These are phyloP conservation scores for Echinometra lucunter DNA, from an alignment of 53 echinoderm and acorn worm genomes.

Conservation along the genomic window DNA sequence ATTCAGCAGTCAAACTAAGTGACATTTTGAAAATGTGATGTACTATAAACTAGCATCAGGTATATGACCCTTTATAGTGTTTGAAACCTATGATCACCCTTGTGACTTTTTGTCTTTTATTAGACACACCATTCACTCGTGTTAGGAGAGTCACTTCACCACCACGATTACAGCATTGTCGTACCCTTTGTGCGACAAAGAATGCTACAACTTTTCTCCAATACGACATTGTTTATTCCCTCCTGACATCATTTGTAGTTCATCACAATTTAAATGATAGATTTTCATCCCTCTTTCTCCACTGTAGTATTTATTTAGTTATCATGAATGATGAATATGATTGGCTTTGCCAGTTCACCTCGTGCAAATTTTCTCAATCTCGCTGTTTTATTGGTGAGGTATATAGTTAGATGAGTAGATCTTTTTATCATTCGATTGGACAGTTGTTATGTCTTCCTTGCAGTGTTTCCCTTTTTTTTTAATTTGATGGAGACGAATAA, in stretches of 20 bases:
- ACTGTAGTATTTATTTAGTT: conserved; percentile 62
- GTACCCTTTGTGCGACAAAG: not conserved
- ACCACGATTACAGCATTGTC: not conserved
- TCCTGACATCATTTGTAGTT: not conserved
- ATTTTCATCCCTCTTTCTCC: not conserved
- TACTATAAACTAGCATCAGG: conserved; percentile 29
- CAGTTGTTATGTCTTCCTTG: conserved; percentile 74
- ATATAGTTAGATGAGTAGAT: conserved; percentile 48
- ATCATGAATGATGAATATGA: conserved; percentile 11
- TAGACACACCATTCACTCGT: not conserved
- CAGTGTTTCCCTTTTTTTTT: conserved; percentile 71
- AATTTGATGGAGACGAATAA: conserved; percentile 72
- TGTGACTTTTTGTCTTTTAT: not conserved
- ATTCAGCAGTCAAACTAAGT: not conserved
- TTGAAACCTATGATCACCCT: conserved; percentile 8
- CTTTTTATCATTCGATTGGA: conserved; percentile 70
- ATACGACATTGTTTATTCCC: not conserved
- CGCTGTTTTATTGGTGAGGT: conserved; percentile 25
- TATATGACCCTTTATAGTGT: not conserved
- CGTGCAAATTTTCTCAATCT: conserved; percentile 49
- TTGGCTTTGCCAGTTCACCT: conserved; percentile 1
- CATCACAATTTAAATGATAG: not conserved
- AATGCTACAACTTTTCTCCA: not conserved
- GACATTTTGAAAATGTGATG: conserved; percentile 43
- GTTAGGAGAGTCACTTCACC: not conserved